Base-by-base conservation (phyloP, 2,888 invertebrate genomes). In the Xylota sylvarum region DNA sequence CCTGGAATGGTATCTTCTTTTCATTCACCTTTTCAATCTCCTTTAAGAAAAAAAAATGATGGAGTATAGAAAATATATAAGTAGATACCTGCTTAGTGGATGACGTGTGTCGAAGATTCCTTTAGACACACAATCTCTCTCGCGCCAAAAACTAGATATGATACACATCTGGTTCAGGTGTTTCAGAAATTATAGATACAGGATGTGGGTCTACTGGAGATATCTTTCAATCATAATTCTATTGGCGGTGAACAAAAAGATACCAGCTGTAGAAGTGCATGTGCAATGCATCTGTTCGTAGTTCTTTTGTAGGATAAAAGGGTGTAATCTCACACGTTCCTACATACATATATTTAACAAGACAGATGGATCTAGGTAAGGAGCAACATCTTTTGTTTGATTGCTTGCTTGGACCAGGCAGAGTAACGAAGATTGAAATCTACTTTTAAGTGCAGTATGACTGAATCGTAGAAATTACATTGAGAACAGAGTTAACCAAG, bases 111-210 rank as follows among this genome's bases (percentile, higher is more conserved):
- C 74, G 14, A 35, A 56, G 52, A 43, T 62, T 50, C 43, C 23
- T 50, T 40, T 12, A 37, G 1, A 23, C 43, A 58, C 19, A 23
- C 17, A 58, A 65, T 27, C 48, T 60, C 67, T 27, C 48, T 60
- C 67, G 55, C 83, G n/a, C 37, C 62, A 23, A 58, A 70, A 56
- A 43, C 19, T 30, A 43, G 32, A 17, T 46, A 43, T 10, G 4
- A 62, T 46, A 43, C 35, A 60, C 84, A 79, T 62, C 84, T 84
- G 79, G 56, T 32, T 74, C 67, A 79, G 64, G 79, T 84, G 84
- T 79, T 35, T 76, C 17, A 10, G 35, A n/a, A 48, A 52, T 48
- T 14, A 50, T 64, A 12, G 48, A 14, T n/a, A 27, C 27, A 37
- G 60, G 70, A 70, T 72, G 23, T 40, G n/a, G 14, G 30, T 52